Percentiles rank a stretch among this genome's conserved stretches.
phyloP scores from a whole-genome alignment of 2,888 invertebrate species.

The Ypsolopha sequella region DNA sequence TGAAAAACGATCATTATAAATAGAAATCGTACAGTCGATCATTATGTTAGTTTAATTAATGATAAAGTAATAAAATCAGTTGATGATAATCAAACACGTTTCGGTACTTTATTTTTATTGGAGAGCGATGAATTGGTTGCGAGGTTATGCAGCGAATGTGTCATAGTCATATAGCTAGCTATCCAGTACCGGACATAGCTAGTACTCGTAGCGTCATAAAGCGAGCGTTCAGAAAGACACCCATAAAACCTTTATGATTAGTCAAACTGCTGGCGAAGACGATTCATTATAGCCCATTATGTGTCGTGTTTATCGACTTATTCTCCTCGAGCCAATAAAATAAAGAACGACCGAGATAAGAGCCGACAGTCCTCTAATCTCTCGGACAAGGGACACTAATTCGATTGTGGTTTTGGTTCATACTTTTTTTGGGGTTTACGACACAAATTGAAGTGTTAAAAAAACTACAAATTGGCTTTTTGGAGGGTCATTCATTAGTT shows the following conservation, averaged over 20 bases:
- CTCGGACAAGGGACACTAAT: constrained; percentile 71
- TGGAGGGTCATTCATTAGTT: constrained; percentile 65
- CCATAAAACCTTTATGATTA: constrained; percentile 69
- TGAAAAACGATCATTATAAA: neutral
- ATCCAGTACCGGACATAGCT: neutral
- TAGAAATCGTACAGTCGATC: too few relatives aligned
- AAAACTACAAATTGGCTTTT: constrained; percentile 69
- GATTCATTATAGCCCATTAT: constrained; percentile 70
- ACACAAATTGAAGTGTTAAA: constrained; percentile 69
- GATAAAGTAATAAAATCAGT: neutral
- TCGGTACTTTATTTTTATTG: neutral
- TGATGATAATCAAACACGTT: neutral
- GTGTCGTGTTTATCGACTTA: constrained; percentile 68
- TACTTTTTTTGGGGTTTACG: constrained; percentile 63
- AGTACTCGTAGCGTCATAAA: constrained; percentile 35
- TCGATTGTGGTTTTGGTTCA: constrained; percentile 69
- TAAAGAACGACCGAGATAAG: constrained; percentile 70
- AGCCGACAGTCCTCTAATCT: constrained; percentile 69
- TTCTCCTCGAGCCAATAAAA: constrained; percentile 69
- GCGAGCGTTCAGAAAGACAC: constrained; percentile 48
- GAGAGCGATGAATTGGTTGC: neutral
- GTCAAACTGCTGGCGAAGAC: constrained; percentile 60
- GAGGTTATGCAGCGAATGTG: neutral
- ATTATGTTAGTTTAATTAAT: neutral
- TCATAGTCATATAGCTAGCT: neutral